Conservation (phyloP, 2,888 invertebrate species). For the Lithophane socia region DNA sequence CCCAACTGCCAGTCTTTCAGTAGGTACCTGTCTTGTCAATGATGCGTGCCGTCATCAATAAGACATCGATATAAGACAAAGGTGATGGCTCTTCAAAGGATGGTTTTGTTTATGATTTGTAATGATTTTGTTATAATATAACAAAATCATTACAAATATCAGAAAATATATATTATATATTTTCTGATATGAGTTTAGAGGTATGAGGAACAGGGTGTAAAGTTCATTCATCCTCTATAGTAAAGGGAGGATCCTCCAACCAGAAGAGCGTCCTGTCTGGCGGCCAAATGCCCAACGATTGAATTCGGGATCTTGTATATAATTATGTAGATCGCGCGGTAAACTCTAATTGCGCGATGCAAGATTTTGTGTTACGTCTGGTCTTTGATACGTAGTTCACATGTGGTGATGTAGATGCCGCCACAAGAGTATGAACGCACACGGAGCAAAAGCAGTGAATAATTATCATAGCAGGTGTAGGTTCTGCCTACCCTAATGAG, state of each 20-base stretch:
- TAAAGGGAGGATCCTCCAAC: neutral
- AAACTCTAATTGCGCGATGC: no score
- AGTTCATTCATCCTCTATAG: no score
- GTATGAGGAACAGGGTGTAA: no score
- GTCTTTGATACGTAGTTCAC: no score
- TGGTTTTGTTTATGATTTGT: neutral
- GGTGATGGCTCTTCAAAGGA: neutral
- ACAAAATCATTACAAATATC: no score
- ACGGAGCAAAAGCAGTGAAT: neutral
- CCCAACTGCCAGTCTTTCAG: neutral
- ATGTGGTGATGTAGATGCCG: no score
- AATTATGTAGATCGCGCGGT: no score
- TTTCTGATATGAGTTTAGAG: neutral
- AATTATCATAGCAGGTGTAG: neutral
- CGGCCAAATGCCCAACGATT: no score
- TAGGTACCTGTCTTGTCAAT: neutral
- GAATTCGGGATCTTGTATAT: no score
- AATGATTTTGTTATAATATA: neutral
- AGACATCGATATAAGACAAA: neutral
- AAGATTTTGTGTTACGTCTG: no score
- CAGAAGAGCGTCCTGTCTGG: no score
- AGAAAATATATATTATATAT: no score
- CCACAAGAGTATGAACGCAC: neutral
- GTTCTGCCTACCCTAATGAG: neutral
- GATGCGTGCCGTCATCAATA: neutral